Percentiles rank a stretch among this genome's conserved stretches.
Conservation (phyloP, 2,113 vertebrate species). For the Pterocles burchelli region DNA sequence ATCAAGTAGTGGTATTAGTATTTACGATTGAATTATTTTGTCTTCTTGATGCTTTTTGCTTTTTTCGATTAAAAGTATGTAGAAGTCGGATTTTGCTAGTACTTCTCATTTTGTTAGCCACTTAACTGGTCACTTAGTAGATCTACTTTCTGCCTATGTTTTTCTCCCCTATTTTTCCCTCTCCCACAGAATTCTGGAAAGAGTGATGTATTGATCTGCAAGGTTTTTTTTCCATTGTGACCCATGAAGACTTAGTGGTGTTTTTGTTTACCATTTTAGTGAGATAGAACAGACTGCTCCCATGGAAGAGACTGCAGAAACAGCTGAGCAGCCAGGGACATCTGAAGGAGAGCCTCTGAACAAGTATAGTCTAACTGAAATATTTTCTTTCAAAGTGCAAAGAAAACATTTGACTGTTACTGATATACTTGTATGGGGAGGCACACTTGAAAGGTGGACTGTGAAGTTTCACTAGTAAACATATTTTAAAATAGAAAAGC, state of each 20-base stretch:
- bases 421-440: neutral
- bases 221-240: neutral
- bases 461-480: neutral
- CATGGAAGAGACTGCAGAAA: constrained; percentile 68
- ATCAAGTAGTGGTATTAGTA: neutral
- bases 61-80: neutral
- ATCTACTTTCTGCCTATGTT: neutral
- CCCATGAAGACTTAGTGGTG: neutral
- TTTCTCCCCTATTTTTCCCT: neutral
- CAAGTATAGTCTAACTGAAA: constrained; percentile 71
- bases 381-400: constrained; percentile 4
- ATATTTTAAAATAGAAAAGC: neutral
- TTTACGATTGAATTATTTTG: neutral
- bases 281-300: constrained; percentile 68
- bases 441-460: neutral
- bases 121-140: neutral
- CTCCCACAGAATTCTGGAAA: neutral
- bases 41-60: neutral
- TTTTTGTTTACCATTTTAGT: constrained; percentile 61
- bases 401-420: neutral
- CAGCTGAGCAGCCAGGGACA: constrained; percentile 50
- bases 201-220: neutral
- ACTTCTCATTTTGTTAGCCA: neutral
- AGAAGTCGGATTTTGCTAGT: neutral
- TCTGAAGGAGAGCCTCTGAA: constrained; percentile 71